A percentile compares a stretch with the other conserved stretches of the same genome.
These are phyloP conservation scores for Apodemia hepburni DNA, from an alignment of 2,888 invertebrate species.

Conservation along the genomic window DNA sequence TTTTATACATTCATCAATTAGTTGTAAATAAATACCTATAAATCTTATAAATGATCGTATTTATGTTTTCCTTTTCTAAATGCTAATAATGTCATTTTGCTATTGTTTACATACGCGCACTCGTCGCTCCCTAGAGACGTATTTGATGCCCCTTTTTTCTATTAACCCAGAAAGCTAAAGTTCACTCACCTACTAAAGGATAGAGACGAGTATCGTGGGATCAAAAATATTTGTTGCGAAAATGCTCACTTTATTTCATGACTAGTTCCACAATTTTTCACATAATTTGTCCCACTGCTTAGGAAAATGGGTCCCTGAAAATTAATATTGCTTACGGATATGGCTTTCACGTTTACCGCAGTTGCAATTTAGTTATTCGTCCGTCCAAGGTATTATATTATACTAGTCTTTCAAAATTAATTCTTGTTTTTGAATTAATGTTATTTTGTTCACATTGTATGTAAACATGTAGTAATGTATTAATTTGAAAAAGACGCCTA, in stretches of 20 bases:
- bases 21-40: neutral
- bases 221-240: constrained; percentile 18
- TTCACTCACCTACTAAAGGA: constrained; percentile 35
- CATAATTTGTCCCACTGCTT: neutral
- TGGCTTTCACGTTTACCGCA: neutral
- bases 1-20: too few species aligned
- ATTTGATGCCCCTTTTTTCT: constrained; percentile 36
- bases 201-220: constrained; percentile 28
- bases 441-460: too few species aligned
- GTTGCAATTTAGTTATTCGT: neutral
- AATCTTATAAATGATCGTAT: neutral
- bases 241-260: constrained; percentile 12
- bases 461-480: too few species aligned
- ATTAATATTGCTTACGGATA: neutral
- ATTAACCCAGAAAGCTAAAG: constrained; percentile 38
- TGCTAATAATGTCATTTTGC: constrained; percentile 27
- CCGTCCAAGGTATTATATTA: neutral
- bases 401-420: too few species aligned
- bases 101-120: constrained; percentile 35
- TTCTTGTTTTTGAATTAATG: too few species aligned
- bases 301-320: neutral
- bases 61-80: constrained; percentile 15
- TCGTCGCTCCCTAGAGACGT: constrained; percentile 34
- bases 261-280: constrained; percentile 6
- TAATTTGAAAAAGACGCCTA: too few species aligned